phyloP scores from a whole-genome alignment of 2,888 invertebrate species.

The Saturnia pavonia region DNA sequence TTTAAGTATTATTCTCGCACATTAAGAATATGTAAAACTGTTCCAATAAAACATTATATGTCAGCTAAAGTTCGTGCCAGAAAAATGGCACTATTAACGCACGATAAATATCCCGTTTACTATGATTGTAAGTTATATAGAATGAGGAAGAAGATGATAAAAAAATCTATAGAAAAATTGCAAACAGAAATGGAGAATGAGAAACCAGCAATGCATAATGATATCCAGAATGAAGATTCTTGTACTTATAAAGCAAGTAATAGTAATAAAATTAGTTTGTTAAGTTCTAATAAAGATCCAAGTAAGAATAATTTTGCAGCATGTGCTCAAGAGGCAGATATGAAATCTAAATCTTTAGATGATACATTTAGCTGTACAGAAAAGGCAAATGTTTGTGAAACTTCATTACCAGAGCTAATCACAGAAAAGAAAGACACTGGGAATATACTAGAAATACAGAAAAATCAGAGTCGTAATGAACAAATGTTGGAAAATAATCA shows the following conservation, averaged over 20 bases:
- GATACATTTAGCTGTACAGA: background rate
- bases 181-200: conserved; percentile 12
- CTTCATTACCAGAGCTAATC: background rate
- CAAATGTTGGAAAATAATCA: background rate
- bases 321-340: background rate
- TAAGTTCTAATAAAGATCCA: background rate
- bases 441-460: background rate
- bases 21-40: conserved; percentile 58
- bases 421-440: background rate
- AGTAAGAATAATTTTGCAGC: background rate
- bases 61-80: conserved; percentile 60
- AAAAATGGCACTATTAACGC: conserved; percentile 47
- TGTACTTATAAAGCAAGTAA: background rate
- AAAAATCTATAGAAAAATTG: conserved; percentile 6
- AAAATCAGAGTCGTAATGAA: background rate
- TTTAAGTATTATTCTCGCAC: conserved; percentile 52
- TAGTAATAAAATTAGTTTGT: background rate
- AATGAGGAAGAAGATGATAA: conserved; percentile 35
- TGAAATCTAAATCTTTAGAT: background rate
- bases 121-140: conserved; percentile 63
- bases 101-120: conserved; percentile 65
- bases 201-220: conserved; percentile 17
- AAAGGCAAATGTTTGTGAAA: background rate
- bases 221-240: conserved; percentile 8
- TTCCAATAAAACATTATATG: conserved; percentile 60